A percentile compares a stretch with the other conserved stretches of the same genome.
Evolutionary conservation across 2,113 vertebrate genomes (phyloP).

Genomic region (Crotalus horridus): DNA sequence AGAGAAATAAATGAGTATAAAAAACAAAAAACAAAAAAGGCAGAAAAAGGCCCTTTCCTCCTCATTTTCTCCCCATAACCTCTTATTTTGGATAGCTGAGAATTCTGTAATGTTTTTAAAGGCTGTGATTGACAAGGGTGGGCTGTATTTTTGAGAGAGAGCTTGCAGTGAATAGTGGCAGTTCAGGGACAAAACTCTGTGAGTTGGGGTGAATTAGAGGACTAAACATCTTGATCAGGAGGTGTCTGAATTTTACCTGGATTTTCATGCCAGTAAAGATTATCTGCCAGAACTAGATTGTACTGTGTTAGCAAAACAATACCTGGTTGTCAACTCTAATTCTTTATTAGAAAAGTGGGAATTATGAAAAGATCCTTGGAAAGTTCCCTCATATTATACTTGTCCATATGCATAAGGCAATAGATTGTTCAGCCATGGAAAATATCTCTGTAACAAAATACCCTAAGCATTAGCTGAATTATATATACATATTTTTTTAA

Average conservation of each 20-base stretch:
- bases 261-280: neutral
- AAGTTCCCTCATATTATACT: neutral
- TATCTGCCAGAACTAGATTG: neutral
- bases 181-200: neutral
- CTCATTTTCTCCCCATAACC: neutral
- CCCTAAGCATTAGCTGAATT: conserved; percentile 20
- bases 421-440: neutral
- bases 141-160: neutral
- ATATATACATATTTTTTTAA: neutral
- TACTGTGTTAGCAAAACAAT: neutral
- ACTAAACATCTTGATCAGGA: neutral
- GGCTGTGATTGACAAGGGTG: neutral
- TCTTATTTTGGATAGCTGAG: neutral
- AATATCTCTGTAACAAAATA: neutral
- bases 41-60: neutral
- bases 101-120: neutral
- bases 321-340: neutral
- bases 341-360: neutral
- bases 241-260: neutral
- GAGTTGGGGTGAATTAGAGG: neutral
- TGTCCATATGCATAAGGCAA: neutral
- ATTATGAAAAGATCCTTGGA: neutral
- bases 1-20: neutral
- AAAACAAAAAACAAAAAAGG: neutral
- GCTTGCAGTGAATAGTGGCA: neutral